phyloP scores from a whole-genome alignment of 2,888 invertebrate species.

The Endotricha flammealis region DNA sequence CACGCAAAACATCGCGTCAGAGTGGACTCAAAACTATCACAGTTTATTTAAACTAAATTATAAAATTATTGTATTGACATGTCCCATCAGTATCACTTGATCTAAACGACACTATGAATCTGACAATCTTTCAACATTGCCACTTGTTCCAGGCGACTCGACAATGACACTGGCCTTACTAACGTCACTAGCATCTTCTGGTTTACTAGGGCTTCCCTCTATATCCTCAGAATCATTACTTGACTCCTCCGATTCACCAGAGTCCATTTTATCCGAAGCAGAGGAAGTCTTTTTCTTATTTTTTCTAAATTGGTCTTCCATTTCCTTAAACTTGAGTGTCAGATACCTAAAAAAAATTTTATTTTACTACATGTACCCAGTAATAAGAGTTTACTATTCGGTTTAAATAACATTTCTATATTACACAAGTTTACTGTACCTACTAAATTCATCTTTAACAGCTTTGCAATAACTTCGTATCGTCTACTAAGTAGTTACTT shows the following conservation, averaged over 20 bases:
- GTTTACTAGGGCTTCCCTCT: constrained; percentile 28
- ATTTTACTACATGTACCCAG: not conserved
- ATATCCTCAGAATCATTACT: constrained; percentile 31
- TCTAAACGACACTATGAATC: constrained; percentile 28
- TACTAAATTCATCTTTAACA: no score
- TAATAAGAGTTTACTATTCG: no score
- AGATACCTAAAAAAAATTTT: constrained; percentile 80
- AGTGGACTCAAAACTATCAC: constrained; percentile 44
- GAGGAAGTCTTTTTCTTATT: constrained; percentile 75
- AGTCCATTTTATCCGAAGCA: constrained; percentile 36
- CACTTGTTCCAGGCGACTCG: constrained; percentile 56
- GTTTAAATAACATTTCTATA: no score
- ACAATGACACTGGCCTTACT: constrained; percentile 57
- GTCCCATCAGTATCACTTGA: constrained; percentile 15
- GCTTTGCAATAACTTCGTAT: no score
- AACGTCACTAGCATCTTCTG: constrained; percentile 31
- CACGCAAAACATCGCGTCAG: constrained; percentile 13
- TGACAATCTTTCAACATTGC: constrained; percentile 59
- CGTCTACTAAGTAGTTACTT: no score
- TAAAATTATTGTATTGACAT: constrained; percentile 12
- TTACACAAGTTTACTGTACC: no score
- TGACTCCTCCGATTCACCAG: constrained; percentile 32
- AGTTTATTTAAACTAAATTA: constrained; percentile 29
- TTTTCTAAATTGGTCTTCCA: constrained; percentile 88
- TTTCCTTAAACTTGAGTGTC: constrained; percentile 90